Conservation (phyloP, 2,797 vertebrate genomes). For the Pitangus sulphuratus region DNA sequence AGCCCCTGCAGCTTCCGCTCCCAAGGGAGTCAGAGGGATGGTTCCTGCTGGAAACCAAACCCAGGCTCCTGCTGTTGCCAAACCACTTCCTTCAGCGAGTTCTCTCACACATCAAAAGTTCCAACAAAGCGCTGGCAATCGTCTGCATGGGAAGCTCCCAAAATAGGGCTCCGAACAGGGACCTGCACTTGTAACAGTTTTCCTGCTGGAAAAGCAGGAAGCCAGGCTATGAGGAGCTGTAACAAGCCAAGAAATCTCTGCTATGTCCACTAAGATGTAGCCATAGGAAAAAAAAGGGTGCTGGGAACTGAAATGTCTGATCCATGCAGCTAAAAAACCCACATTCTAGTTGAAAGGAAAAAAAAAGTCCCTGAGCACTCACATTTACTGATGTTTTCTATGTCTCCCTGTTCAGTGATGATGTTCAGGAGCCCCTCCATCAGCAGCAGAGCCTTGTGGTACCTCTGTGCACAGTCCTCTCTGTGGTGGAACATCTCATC, state of each 20-base stretch:
- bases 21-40: neutral
- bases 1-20: neutral
- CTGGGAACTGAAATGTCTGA: neutral
- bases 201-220: neutral
- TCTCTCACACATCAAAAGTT: neutral
- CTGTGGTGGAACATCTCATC: constrained; percentile 97
- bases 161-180: neutral
- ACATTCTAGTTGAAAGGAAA: neutral
- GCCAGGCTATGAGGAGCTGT: neutral
- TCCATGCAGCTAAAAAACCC: neutral
- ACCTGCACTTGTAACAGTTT: neutral
- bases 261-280: neutral
- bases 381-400: constrained; percentile 92
- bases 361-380: constrained; percentile 15
- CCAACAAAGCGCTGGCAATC: neutral
- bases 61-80: constrained; percentile 6
- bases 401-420: constrained; percentile 87
- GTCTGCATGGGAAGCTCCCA: neutral
- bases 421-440: constrained; percentile 93
- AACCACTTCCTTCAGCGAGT: neutral
- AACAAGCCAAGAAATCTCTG: neutral
- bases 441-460: constrained; percentile 92
- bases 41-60: neutral
- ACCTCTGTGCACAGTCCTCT: constrained; percentile 87
- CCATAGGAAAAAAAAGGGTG: neutral